These are phyloP conservation scores for Plagodis dolabraria DNA, from an alignment of 2,888 invertebrate species.

Conservation along the genomic window DNA sequence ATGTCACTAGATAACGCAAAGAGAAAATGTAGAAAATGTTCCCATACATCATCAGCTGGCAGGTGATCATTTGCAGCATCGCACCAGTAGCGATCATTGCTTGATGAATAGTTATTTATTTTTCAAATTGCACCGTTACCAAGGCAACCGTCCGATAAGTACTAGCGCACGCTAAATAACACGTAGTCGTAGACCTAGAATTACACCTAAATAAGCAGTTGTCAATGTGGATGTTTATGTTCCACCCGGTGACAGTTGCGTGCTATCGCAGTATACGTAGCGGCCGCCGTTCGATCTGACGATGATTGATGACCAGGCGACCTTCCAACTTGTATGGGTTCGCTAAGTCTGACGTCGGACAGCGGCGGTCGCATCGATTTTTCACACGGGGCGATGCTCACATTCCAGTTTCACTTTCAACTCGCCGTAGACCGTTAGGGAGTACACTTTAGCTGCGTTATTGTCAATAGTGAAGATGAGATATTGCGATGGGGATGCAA, in stretches of 20 bases:
- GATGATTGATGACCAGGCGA: constrained; percentile 67
- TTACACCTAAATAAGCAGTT: constrained; percentile 40
- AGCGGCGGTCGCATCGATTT: constrained; percentile 73
- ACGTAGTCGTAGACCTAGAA: constrained; percentile 34
- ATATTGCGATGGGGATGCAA: constrained; percentile 44
- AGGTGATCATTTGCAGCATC: constrained; percentile 69
- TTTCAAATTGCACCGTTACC: constrained; percentile 64
- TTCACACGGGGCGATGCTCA: constrained; percentile 58
- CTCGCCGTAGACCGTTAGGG: constrained; percentile 58
- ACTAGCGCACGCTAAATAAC: constrained; percentile 56
- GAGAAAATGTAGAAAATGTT: constrained; percentile 78
- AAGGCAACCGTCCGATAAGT: constrained; percentile 62
- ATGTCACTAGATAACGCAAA: constrained; percentile 40
- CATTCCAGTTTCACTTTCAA: constrained; percentile 72
- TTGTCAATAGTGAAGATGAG: constrained; percentile 43
- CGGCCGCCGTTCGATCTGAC: constrained; percentile 47
- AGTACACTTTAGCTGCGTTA: constrained; percentile 51
- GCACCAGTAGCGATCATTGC: constrained; percentile 59
- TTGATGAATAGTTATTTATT: constrained; percentile 54
- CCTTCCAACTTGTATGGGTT: constrained; percentile 63
- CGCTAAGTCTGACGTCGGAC: constrained; percentile 62
- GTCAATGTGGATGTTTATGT: constrained; percentile 10
- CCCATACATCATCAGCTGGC: constrained; percentile 76
- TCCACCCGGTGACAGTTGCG: constrained; percentile 44
- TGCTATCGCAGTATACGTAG: constrained; percentile 39